Base-by-base conservation (phyloP, 1,140 invertebrate genomes). In the Drosophila ficusphila region DNA sequence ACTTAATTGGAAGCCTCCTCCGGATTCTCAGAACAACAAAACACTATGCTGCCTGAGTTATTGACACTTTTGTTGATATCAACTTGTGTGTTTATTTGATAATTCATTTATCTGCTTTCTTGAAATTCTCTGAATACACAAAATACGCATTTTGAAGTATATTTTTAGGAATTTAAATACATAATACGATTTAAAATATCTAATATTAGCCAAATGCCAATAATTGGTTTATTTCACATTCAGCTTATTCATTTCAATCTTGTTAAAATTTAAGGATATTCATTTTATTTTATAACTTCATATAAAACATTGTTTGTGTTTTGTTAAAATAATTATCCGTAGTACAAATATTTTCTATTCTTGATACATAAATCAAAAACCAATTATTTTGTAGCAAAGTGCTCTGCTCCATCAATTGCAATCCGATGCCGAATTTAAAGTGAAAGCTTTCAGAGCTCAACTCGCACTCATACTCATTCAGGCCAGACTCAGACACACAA, bases 391-490 rank as follows among this genome's bases (percentile, higher is more conserved):
- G 14, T 5, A 18, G 12, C 4, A 3, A 12, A 39, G 33, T 57
- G 25, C 9, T 29, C 4, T 9, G 3, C 12, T 9, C 12, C 11
- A 31, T 25, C 11, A 16, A 33, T 19, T 52, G 27, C 16, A 39
- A 41, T 48, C 48, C 1, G 2, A 14, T 14, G 6, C 6, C 19
- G 18, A 21, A 27, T 27, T 14, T 18, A 49, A 58, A 81, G 65
- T 65, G 52, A 81, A 79, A 81, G 41, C 57, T 42, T 12, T 31
- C 33, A 6, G 7, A 39, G 3, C 4, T 6, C 25, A 14, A 8
- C 58, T 4, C 34, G 38, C 14, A 8, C 58, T 4, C 34, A 41
- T 18, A 29, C 31, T 52, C 25, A 54, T 25, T 34, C 29, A 19
- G 48, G 47, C 33, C 27, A 47, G 14, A 16, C 12, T 34, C 44